Percentiles rank a stretch among this genome's conserved stretches.
Conservation (phyloP, 1,140 invertebrate species). For the Cydia splendana region DNA sequence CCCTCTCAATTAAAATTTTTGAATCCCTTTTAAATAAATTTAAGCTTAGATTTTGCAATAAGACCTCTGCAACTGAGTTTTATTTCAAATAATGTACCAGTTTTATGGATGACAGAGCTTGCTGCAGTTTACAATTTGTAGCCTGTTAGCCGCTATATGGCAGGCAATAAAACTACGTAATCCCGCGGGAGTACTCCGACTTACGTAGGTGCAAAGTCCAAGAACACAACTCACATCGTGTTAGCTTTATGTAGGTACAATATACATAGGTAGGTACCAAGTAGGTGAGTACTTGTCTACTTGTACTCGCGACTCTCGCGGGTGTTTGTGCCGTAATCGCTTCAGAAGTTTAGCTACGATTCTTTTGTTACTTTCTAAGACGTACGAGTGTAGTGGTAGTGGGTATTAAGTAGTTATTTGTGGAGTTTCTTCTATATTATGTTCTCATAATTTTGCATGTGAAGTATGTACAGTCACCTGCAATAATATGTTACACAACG, state of each 20-base stretch:
- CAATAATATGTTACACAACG: no score
- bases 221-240: neutral
- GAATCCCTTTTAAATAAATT: no score
- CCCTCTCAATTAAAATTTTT: no score
- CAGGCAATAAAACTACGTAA: slow-evolving; percentile 2
- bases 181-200: neutral
- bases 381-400: neutral
- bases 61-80: no score
- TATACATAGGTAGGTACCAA: no score
- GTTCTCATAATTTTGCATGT: neutral
- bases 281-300: neutral
- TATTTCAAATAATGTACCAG: no score
- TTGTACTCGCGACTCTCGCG: neutral
- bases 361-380: neutral
- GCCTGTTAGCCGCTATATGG: neutral
- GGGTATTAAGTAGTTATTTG: neutral
- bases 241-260: no score
- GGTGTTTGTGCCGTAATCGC: neutral
- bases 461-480: neutral
- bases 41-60: no score
- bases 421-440: neutral
- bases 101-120: neutral
- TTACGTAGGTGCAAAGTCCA: neutral
- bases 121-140: slow-evolving; percentile 1
- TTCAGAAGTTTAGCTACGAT: neutral